Evolutionary conservation across 2,113 vertebrate genomes (phyloP).

Genomic region (Macrotus californicus): DNA sequence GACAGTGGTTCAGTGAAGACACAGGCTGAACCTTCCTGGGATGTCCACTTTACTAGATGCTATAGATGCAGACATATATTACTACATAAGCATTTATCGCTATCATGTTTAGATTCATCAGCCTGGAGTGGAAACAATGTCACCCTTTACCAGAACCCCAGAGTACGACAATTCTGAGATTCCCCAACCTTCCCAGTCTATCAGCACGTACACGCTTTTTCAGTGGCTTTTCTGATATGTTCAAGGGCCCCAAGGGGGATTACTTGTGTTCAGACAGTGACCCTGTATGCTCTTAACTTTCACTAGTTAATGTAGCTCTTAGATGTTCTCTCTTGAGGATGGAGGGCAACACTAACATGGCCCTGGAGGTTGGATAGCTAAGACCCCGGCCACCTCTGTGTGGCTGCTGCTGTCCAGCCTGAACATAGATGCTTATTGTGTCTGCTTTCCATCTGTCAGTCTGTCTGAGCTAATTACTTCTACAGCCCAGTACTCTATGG

Average conservation of each 20-base stretch:
- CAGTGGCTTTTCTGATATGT: not conserved
- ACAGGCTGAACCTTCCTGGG: not conserved
- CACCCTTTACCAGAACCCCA: not conserved
- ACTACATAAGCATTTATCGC: not conserved
- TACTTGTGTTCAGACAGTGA: not conserved
- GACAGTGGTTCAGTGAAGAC: not conserved
- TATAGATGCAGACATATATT: not conserved
- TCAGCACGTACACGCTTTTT: not conserved
- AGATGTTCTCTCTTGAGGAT: not conserved
- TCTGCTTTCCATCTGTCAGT: not conserved
- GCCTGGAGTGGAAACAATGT: not conserved
- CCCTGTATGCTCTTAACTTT: not conserved
- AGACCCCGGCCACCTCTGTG: not conserved
- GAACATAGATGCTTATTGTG: not conserved
- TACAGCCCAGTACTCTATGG: not conserved
- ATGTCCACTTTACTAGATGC: not conserved
- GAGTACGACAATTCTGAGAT: not conserved
- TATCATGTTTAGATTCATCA: not conserved
- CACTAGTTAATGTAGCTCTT: not conserved
- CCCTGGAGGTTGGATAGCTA: not conserved
- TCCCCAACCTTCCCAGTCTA: not conserved
- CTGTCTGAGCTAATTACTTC: not conserved
- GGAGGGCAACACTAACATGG: not conserved
- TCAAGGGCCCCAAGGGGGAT: not conserved
- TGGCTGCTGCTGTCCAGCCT: not conserved